phyloP scores from a whole-genome alignment of 2,888 invertebrate genomes.

The Euproctis similis region DNA sequence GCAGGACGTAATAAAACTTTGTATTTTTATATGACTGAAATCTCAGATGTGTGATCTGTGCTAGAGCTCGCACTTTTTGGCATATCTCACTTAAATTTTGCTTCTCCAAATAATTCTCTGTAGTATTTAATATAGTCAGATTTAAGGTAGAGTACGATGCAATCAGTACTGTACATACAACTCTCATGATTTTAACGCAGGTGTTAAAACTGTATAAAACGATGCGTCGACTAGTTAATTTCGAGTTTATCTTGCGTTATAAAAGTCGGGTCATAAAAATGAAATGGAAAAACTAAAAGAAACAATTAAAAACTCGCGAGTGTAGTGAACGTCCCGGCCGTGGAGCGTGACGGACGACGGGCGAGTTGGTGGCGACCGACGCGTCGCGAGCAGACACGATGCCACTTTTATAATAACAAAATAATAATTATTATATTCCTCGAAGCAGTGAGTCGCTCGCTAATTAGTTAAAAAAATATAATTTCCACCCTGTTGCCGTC shows the following conservation, averaged over 20 bases:
- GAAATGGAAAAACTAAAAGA: conserved; percentile 30
- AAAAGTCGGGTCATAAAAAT: conserved; percentile 27
- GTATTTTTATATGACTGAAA: no score
- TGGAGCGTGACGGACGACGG: conserved; percentile 55
- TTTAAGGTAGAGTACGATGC: no score
- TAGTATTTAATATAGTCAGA: no score
- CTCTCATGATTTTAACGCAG: no score
- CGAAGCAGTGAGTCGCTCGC: conserved; percentile 43
- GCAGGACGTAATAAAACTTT: no score
- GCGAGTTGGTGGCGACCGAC: conserved; percentile 20
- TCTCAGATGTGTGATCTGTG: no score
- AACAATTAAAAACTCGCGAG: conserved; percentile 30
- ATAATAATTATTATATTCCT: conserved; percentile 58
- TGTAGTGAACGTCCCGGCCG: conserved; percentile 47
- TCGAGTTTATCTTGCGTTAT: conserved; percentile 9
- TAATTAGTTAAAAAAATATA: conserved; percentile 56
- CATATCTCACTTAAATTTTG: no score
- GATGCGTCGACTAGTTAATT: conserved; percentile 4
- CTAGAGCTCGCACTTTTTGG: no score
- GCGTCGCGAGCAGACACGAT: conserved; percentile 18
- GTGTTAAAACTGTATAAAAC: background rate
- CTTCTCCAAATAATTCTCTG: no score
- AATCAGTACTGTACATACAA: no score
- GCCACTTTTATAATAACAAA: conserved; percentile 58
- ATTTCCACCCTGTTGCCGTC: conserved; percentile 26